These are phyloP conservation scores for Bilobella aurantiaca DNA, from an alignment of 1,140 invertebrate genomes.

Conservation along the genomic window DNA sequence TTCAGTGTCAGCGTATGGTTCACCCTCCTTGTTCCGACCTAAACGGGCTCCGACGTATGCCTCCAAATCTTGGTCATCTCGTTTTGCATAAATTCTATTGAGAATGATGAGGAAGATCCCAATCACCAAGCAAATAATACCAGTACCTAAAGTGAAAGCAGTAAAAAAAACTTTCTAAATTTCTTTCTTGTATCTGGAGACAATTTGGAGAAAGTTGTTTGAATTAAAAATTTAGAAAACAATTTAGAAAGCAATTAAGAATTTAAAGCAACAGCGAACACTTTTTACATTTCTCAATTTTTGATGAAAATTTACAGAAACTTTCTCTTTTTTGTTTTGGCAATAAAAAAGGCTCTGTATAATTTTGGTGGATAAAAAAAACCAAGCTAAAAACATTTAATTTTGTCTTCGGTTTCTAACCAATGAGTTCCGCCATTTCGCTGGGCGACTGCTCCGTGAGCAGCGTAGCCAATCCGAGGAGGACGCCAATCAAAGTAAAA, in stretches of 20 bases:
- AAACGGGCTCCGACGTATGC: conserved; percentile 70
- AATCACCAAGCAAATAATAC: conserved; percentile 54
- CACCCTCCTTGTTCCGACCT: conserved; percentile 65
- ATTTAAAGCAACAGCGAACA: too few species aligned
- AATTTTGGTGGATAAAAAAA: conserved; percentile 55
- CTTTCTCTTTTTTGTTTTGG: too few species aligned
- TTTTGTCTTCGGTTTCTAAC: neutral
- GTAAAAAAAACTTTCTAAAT: too few species aligned
- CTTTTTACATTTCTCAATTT: too few species aligned
- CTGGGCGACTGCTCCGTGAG: neutral
- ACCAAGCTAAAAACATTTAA: neutral
- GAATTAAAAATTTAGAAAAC: neutral
- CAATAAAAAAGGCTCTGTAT: too few species aligned
- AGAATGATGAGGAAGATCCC: conserved; percentile 65
- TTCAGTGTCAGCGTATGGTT: conserved; percentile 45
- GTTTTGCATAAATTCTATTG: conserved; percentile 63
- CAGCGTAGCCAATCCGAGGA: conserved; percentile 66
- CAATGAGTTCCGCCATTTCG: conserved; percentile 5
- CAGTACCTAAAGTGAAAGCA: conserved; percentile 50
- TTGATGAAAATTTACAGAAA: too few species aligned
- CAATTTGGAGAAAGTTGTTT: neutral
- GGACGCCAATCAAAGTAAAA: conserved; percentile 67
- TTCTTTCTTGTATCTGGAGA: too few species aligned
- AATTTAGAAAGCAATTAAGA: too few species aligned
- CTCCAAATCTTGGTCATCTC: conserved; percentile 68